phyloP scores from a whole-genome alignment of 2,888 invertebrate species.

The Sericinus montela region DNA sequence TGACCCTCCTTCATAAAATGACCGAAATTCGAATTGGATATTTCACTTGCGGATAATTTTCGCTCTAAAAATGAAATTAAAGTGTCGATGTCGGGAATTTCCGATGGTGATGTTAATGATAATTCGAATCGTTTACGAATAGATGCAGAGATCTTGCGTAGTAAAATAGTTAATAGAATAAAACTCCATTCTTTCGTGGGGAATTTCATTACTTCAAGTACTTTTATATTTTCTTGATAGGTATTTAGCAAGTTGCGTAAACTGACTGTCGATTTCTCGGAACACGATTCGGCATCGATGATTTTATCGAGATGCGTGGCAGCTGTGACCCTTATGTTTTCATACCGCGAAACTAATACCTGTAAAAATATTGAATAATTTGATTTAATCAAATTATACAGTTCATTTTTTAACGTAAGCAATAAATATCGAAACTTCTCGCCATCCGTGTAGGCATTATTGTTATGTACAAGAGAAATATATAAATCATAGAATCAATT shows the following conservation, averaged over 20 bases:
- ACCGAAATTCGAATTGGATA: too few species aligned
- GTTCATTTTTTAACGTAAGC: neutral
- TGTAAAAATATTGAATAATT: neutral
- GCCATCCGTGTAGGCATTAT: neutral
- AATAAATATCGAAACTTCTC: neutral
- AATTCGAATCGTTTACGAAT: neutral
- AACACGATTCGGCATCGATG: neutral
- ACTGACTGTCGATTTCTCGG: neutral
- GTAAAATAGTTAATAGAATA: too few species aligned
- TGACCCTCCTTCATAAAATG: neutral
- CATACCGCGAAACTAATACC: neutral
- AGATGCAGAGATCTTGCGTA: neutral
- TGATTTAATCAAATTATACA: neutral
- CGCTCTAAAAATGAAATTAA: too few species aligned
- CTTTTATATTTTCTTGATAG: neutral
- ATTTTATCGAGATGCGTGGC: neutral
- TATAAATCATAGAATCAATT: neutral
- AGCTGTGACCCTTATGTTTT: neutral
- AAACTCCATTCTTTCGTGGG: too few species aligned
- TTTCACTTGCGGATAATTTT: too few species aligned
- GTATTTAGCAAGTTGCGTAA: neutral
- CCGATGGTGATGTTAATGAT: neutral
- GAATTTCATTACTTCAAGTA: neutral
- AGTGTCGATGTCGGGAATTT: too few species aligned
- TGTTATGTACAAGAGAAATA: neutral